Base-by-base conservation (phyloP, 2,888 invertebrate genomes). In the Stenodera caucasica region DNA sequence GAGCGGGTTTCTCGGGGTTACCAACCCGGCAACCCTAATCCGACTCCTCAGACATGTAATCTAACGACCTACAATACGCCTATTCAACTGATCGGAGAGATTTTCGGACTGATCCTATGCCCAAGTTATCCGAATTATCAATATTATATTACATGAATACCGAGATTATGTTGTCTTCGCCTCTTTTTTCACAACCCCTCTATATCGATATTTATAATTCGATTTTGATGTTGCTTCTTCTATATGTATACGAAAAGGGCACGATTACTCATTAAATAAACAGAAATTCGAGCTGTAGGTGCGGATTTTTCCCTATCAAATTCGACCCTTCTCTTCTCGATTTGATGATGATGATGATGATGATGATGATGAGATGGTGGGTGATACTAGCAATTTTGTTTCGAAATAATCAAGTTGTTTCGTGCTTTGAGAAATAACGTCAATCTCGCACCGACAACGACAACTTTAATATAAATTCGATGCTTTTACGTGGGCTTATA, bases 191-290 rank as follows among this genome's bases (percentile, higher is more conserved):
- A 51, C 26, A 26, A 29, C 50, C n/a, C 23, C 29, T 53, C 26
- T 7, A 49, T 51, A 59, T 55, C 32, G 18, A 23, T 49, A 23
- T 18, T 4, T 11, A 23, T 29, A 51, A 45, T 54, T 37, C 37
- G 14, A 37, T 37, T 37, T 37, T 11, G 15, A 21, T 45, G 40
- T 45, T 45, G 9, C 15, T 45, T 45, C 45, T 18, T 40, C 18
- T 1, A 21, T 12, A 21, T 15, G n/a, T n/a, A n/a, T n/a, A 37
- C 37, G 6, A 37, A 45, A 12, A 45, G 11, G 11, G 21, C 45
- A 75, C 77, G 75, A 77, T 52, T 77, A 78, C 74, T 78, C 77
- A 78, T 74, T 72, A 72, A 68, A 69, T 72, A 78, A 77, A 78
- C 71, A 74, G 77, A 75, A 77, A 77, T 75, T 72, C 75, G 76